phyloP scores from a whole-genome alignment of 2,113 vertebrate genomes.

The Pantherophis guttatus region DNA sequence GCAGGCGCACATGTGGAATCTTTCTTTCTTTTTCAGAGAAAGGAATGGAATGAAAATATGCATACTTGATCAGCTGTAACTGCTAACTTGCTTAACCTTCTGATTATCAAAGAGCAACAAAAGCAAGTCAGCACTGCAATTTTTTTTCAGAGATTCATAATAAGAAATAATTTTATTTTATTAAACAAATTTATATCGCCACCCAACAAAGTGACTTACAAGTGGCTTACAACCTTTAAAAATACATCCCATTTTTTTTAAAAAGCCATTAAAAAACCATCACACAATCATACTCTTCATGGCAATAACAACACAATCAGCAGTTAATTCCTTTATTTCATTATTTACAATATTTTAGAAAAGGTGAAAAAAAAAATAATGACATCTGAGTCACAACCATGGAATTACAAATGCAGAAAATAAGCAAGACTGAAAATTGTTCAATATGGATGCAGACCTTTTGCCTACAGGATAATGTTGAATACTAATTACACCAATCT shows the following conservation, averaged over 20 bases:
- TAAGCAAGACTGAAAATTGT: background rate
- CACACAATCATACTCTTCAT: background rate
- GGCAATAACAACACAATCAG: background rate
- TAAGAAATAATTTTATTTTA: background rate
- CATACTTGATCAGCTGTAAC: background rate
- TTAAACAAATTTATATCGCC: background rate
- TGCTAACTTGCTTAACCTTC: background rate
- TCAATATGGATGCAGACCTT: background rate
- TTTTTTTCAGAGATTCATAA: background rate
- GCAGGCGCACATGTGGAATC: background rate
- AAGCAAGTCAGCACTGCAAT: background rate
- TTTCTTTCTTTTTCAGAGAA: background rate
- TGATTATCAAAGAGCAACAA: background rate
- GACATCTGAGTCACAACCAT: background rate
- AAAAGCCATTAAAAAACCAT: background rate
- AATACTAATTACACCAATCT: background rate
- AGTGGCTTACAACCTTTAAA: background rate
- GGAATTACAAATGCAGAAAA: background rate
- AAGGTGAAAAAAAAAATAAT: background rate
- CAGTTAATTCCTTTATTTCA: background rate
- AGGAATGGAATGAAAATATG: background rate
- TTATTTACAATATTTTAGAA: background rate
- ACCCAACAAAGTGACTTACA: background rate
- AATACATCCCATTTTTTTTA: background rate
- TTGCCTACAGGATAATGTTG: background rate